A percentile compares a stretch with the other conserved stretches of the same genome.
Conservation (phyloP, 2,113 vertebrate species). For the Eonycteris spelaea region DNA sequence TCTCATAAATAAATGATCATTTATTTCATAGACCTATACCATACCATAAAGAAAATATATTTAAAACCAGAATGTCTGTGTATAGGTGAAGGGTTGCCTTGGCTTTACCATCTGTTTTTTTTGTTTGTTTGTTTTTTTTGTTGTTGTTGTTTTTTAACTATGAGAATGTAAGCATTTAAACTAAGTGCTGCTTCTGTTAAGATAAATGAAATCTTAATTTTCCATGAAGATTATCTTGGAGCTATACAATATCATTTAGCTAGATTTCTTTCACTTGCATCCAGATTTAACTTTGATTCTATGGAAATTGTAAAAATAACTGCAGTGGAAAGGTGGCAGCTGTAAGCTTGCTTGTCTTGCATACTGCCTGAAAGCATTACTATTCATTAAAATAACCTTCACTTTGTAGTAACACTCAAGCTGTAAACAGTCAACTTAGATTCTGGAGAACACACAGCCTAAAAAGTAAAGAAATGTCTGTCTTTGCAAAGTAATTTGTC, state of each 20-base stretch:
- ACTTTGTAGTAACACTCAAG: slow-evolving; percentile 89
- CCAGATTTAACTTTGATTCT: slow-evolving; percentile 66
- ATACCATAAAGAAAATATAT: background rate
- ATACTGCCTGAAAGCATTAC: slow-evolving; percentile 87
- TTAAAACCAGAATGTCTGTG: slow-evolving; percentile 12
- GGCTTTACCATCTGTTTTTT: background rate
- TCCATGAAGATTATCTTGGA: background rate
- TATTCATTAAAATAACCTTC: slow-evolving; percentile 99
- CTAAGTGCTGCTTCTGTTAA: slow-evolving; percentile 28
- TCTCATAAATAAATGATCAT: background rate
- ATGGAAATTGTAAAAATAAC: slow-evolving; percentile 43
- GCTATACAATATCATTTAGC: background rate
- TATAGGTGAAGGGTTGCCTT: background rate
- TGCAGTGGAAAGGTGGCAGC: slow-evolving; percentile 70
- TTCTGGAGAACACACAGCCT: slow-evolving; percentile 82
- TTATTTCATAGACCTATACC: background rate
- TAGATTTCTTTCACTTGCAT: background rate
- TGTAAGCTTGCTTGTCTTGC: slow-evolving; percentile 85
- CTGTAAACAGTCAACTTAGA: slow-evolving; percentile 94
- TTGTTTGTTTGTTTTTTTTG: no score
- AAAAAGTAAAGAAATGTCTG: slow-evolving; percentile 89
- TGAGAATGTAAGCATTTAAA: background rate
- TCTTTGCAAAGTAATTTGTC: slow-evolving; percentile 99
- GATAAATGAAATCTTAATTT: background rate
- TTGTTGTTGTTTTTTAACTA: no score